Evolutionary conservation across 2,113 vertebrate genomes (phyloP), one percentile per base, ranked within the genome.

Genomic region (Narcine bancroftii): DNA sequence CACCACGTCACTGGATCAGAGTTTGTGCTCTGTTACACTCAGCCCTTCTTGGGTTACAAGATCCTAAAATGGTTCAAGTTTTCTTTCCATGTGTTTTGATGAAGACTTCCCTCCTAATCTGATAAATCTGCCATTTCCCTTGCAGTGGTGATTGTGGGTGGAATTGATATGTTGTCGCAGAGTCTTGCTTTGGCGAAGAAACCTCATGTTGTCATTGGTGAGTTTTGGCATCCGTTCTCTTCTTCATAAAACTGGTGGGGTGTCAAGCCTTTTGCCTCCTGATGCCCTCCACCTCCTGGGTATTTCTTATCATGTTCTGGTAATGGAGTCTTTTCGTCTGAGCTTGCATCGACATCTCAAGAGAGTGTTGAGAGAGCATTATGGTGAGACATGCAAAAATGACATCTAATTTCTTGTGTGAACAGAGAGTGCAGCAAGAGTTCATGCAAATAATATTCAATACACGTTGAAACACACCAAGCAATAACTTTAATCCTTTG

Each of bases 131-230:
- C 3, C 92, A 0, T 94, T 94, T 93, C 95, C 85, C 92, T 94
- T 94, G 50, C 95, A 99, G 99, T 97, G 2, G 98, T 99, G 73
- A 94, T 99, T 47, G 98, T 99, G 6, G 98, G 99, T 94, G 99
- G 99, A 93, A 99, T 99, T 93, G 99, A 99, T 92, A 97, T 97
- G 24, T 99, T 99, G 99, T 98, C 98, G 39, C 99, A 99, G n/a
- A 97, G 98, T 45, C 92, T 99, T 95, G 97, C 98, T 47, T 94
- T 99, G 94, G 99, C 98, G 26, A 99, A 99, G 95, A 99, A 99
- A 76, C 99, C 99, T 0, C 99, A 99, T 92, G 93, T 99, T 73
- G 95, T 99, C 87, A 99, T 99, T 89, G 99, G 99, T 99, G 95
- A 98, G 97, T 87, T n/a, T 60, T 60, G 29, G 9, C 50, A 60